These are phyloP conservation scores for Pyxicephalus adspersus DNA, from an alignment of 2,113 vertebrate genomes.

Conservation along the genomic window DNA sequence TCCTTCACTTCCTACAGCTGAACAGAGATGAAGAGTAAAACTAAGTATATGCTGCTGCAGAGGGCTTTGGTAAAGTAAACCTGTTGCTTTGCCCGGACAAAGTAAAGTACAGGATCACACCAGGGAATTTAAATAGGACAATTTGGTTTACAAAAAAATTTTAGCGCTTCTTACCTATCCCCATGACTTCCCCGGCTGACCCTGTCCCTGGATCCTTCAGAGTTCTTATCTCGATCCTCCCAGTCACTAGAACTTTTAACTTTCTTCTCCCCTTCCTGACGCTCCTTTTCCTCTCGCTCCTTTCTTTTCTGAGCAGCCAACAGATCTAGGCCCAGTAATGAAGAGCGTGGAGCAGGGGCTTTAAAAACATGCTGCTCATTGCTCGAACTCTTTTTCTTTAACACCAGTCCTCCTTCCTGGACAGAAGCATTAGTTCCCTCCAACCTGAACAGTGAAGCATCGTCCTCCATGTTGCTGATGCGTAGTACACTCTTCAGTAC, in stretches of 20 bases:
- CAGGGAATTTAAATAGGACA: too few relatives aligned
- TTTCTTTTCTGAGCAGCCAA: slow-evolving; percentile 92
- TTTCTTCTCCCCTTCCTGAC: slow-evolving; percentile 75
- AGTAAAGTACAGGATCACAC: too few relatives aligned
- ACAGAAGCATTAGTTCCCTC: slow-evolving; percentile 75
- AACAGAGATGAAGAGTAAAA: background rate
- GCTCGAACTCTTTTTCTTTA: slow-evolving; percentile 80
- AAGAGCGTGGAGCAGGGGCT: slow-evolving; percentile 88
- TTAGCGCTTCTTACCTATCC: slow-evolving; percentile 76
- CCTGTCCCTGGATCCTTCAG: slow-evolving; percentile 66
- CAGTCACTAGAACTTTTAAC: slow-evolving; percentile 87
- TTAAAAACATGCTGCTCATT: slow-evolving; percentile 90
- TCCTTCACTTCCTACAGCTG: too few relatives aligned
- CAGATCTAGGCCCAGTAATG: slow-evolving; percentile 89
- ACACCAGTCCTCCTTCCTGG: slow-evolving; percentile 85
- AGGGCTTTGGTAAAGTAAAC: too few relatives aligned
- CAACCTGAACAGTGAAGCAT: slow-evolving; percentile 77
- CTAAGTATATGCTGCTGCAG: background rate
- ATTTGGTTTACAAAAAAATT: too few relatives aligned
- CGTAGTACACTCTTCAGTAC: slow-evolving; percentile 39
- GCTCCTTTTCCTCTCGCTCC: slow-evolving; percentile 82
- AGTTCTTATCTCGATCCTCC: slow-evolving; percentile 88
- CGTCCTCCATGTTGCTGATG: slow-evolving; percentile 59
- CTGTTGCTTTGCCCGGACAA: too few relatives aligned
- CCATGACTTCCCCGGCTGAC: slow-evolving; percentile 68